phyloP scores from a whole-genome alignment of 1,140 invertebrate species.

The Achatina immaculata region DNA sequence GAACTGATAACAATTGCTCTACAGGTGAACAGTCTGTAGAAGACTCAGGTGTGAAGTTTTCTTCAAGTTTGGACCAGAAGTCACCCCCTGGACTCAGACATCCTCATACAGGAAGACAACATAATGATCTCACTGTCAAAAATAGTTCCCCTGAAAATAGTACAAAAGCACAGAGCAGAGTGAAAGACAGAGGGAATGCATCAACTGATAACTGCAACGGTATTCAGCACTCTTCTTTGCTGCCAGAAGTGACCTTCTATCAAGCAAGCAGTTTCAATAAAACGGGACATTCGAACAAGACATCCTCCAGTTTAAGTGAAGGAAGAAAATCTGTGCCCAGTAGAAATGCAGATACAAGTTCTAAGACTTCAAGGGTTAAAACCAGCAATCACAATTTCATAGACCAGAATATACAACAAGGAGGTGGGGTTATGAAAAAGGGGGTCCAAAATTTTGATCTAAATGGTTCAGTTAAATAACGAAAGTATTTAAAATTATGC shows the following conservation, averaged over 20 bases:
- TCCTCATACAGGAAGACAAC: background rate
- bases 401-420: background rate
- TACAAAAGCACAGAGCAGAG: background rate
- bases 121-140: background rate
- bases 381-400: background rate
- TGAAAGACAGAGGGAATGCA: background rate
- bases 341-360: background rate
- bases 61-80: background rate
- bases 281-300: background rate
- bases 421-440: constrained; percentile 20
- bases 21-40: constrained; percentile 3
- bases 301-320: background rate
- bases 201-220: background rate
- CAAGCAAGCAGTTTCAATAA: background rate
- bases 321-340: constrained; percentile 6
- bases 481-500: no score
- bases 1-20: background rate
- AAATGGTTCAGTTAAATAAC: background rate
- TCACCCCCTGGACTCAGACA: background rate
- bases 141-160: background rate
- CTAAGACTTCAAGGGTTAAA: background rate
- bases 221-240: background rate
- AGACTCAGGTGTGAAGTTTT: background rate
- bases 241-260: background rate
- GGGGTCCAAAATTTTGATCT: constrained; percentile 21